These are phyloP conservation scores for Tipula lateralis DNA, from an alignment of 2,888 invertebrate species.

Conservation along the genomic window DNA sequence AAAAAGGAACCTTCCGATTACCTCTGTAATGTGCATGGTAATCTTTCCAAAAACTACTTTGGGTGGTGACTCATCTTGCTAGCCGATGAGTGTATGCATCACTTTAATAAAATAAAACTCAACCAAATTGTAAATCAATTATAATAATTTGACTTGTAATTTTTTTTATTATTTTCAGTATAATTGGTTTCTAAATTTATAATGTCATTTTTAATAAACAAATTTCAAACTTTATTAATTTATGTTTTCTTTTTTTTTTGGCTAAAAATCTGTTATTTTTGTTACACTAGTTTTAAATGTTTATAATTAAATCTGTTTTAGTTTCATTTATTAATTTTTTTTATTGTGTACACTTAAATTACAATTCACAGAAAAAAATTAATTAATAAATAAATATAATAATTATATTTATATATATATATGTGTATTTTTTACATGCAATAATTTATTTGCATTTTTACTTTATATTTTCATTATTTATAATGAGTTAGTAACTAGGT, in stretches of 20 bases:
- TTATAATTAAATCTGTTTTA: background rate
- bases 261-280: constrained; percentile 7
- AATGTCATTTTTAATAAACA: background rate
- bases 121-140: background rate
- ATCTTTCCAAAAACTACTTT: too few relatives aligned
- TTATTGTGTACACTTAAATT: constrained; percentile 11
- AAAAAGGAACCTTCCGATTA: too few relatives aligned
- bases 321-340: background rate
- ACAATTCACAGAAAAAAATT: background rate
- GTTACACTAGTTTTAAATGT: background rate
- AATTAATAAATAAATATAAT: too few relatives aligned
- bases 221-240: background rate
- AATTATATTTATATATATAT: too few relatives aligned
- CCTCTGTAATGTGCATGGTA: too few relatives aligned
- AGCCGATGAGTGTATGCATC: too few relatives aligned
- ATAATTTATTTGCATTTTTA: background rate
- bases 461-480: background rate
- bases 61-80: too few relatives aligned
- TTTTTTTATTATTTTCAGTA: background rate
- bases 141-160: constrained; percentile 7
- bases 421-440: background rate
- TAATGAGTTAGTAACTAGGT: background rate
- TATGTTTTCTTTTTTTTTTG: background rate
- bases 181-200: constrained; percentile 19
- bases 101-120: background rate